These are phyloP conservation scores for Chloroceryle inda DNA, from an alignment of 2,797 vertebrate species.

Conservation along the genomic window DNA sequence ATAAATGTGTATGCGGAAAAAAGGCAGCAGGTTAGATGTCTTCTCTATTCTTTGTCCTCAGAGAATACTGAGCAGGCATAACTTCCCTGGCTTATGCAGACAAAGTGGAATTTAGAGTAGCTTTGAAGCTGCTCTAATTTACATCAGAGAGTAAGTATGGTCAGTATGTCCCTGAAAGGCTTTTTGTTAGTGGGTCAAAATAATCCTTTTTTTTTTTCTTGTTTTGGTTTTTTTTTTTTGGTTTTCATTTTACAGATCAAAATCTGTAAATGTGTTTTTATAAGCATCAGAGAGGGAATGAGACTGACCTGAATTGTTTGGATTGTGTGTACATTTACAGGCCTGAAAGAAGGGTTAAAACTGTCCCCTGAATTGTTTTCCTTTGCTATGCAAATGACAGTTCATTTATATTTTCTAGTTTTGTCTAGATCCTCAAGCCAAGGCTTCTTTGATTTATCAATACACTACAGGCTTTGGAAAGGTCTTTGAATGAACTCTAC, in stretches of 20 bases:
- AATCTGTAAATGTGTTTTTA: background rate
- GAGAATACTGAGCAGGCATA: background rate
- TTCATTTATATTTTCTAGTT: background rate
- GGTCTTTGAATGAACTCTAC: background rate
- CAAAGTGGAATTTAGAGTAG: constrained; percentile 9
- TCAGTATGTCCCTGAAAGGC: background rate
- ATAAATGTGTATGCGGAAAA: background rate
- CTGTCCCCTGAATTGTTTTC: background rate
- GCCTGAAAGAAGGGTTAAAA: background rate
- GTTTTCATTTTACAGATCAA: background rate
- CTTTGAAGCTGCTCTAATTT: constrained; percentile 37
- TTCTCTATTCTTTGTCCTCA: background rate
- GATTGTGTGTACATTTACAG: background rate
- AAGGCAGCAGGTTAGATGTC: background rate
- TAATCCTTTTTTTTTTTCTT: background rate
- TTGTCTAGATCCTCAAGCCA: background rate
- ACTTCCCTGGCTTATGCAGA: background rate
- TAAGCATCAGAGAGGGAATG: background rate
- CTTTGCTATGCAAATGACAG: background rate
- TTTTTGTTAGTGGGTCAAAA: background rate
- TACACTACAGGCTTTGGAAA: background rate
- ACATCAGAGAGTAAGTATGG: background rate
- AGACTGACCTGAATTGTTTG: background rate
- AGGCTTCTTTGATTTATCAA: background rate
- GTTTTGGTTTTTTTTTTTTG: background rate